A percentile compares a stretch with the other conserved stretches of the same genome.
Conservation (phyloP, 2,888 invertebrate species). For the Cancer borealis region DNA sequence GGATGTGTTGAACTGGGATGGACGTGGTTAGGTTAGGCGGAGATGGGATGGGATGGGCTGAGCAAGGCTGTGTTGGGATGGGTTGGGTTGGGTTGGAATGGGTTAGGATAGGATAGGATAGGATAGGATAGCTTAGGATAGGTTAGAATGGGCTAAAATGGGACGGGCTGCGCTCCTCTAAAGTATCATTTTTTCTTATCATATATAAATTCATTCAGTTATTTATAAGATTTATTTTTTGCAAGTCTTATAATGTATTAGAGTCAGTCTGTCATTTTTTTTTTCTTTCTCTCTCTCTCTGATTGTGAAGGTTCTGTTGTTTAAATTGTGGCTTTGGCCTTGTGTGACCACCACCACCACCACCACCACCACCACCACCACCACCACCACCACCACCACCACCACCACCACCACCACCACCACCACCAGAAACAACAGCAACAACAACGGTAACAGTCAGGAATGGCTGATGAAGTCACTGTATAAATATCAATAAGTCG, state of each 20-base stretch:
- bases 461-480: not conserved
- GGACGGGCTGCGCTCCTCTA: not conserved
- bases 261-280: not conserved
- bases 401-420: no score
- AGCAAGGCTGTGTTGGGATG: not conserved
- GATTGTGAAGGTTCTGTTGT: not conserved
- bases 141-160: not conserved
- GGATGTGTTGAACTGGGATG: not conserved
- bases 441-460: not conserved
- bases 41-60: not conserved
- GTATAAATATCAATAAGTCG: not conserved
- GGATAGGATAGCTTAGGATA: not conserved
- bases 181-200: not conserved
- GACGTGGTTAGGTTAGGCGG: not conserved
- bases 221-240: not conserved
- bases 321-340: not conserved
- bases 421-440: no score
- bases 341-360: not conserved
- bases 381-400: not conserved
- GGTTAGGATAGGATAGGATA: not conserved
- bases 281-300: not conserved
- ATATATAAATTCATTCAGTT: not conserved
- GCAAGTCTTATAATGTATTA: not conserved
- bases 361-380: constrained; percentile 5
- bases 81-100: no score